Base-by-base conservation (phyloP, 2,113 vertebrate genomes). In the Xenopus laevis region DNA sequence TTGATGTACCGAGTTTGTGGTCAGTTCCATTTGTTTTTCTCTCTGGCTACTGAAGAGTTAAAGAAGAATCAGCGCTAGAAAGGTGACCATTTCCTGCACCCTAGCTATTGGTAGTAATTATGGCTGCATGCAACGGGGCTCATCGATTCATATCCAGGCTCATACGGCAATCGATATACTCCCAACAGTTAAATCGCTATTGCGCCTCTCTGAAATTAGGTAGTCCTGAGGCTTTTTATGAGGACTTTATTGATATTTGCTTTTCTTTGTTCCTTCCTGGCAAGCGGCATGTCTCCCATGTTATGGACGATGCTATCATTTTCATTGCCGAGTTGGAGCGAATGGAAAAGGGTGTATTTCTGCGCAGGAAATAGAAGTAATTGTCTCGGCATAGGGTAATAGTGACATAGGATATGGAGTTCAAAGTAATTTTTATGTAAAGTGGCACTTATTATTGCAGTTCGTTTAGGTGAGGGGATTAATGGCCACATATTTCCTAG, bases 161-260 rank as follows among this genome's bases (percentile, higher is more conserved):
- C 63, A 74, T 74, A 21, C 11, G 57, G 57, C 65, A 74, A 74
- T 74, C 65, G 13, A 74, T 74, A 73, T 12, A 55, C 53, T 65
- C 20, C 60, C 71, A 74, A 15, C 53, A 46, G 63, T 59, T 60
- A 74, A 66, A 66, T 45, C 44, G 13, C 53, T 74, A 61, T 52
- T 68, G 45, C 55, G 40, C 64, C 57, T 59, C 20, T 33, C 65
- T 50, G 72, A 74, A 74, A 74, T 61, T 62, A 60, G 65, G 65
- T 40, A 46, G 40, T 68, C 65, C 65, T 61, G 55, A 61, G 72
- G 72, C 65, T 68, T 61, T 50, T 18, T 61, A 61, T 44, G 12
- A 57, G 72, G 72, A 72, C 65, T 65, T 60, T 67, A 74, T 68
- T 74, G 72, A 74, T 74, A 68, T 74, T 65, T 72, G 27, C 61